Base-by-base conservation (phyloP, 2,888 invertebrate species). In the Drosophila leonis region DNA sequence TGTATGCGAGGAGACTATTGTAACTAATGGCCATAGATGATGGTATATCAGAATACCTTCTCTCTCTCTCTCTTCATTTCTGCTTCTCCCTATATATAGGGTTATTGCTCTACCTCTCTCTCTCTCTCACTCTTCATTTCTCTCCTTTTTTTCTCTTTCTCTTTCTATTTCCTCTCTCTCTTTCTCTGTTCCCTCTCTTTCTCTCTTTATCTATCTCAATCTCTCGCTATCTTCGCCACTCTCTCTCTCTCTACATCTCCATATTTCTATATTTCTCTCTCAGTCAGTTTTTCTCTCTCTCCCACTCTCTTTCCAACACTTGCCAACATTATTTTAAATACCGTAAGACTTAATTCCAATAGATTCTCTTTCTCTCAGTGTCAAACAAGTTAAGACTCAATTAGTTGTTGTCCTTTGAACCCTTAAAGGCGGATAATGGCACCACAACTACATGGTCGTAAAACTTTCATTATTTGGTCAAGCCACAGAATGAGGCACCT, bases 401-500 rank as follows among this genome's bases (percentile, higher is more conserved):
- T 71, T 77, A 76, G 60, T 49, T 54, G 48, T 12, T 77, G 57
- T 57, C 57, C 49, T 33, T 31, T 31, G 56, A 27, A n/a, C 13
- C 37, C 27, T 27, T 39, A 24, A 20, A 24, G 51, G 51, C 41
- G 52, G 8, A 55, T 83, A 89, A 89, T 83, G 73, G 73, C 59
- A 71, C 59, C 65, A 52, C 59, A 77, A 71, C 72, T 68, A 73
- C 55, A 33, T 31, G 69, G 61, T 20, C 83, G 82, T 85, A 85
- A 85, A 90, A 85, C 63, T 77, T 85, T 80, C 80, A 90, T 90
- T 82, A 85, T 64, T 62, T 56, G 72, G 65, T 54, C 62, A 65
- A 46, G 59, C 51, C 61, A 51, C 35, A 18, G 44, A 49, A 55
- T 49, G 49, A 48, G 69, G 44, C 46, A 54, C 29, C 77, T 76